phyloP scores from a whole-genome alignment of 2,888 invertebrate species.

The Lymantria dispar region DNA sequence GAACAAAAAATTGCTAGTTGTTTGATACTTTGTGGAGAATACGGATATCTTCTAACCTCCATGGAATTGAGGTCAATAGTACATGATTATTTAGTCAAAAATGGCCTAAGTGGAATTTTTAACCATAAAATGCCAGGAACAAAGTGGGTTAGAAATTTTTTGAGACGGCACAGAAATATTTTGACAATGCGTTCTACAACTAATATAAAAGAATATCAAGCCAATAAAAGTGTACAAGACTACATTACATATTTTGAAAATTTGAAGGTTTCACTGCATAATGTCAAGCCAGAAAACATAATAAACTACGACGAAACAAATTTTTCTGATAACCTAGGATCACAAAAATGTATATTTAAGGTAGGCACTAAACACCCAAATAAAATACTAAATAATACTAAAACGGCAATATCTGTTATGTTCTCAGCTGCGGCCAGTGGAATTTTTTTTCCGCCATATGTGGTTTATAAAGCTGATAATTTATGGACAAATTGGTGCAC shows the following conservation, averaged over 20 bases:
- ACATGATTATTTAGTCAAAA: conserved; percentile 19
- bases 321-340: background rate
- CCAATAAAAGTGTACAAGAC: conserved; percentile 3
- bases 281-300: background rate
- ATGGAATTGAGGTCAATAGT: conserved; percentile 14
- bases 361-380: conserved; percentile 6
- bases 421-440: conserved; percentile 1
- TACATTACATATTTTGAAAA: background rate
- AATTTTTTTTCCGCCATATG: conserved; percentile 1
- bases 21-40: conserved; percentile 14
- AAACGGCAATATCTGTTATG: conserved; percentile 5
- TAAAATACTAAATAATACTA: conserved; percentile 5
- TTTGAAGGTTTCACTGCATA: background rate
- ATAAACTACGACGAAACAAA: conserved; percentile 1
- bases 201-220: conserved; percentile 16
- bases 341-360: conserved; percentile 3
- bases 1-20: conserved; percentile 11
- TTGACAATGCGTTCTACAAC: conserved; percentile 11
- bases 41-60: conserved; percentile 14
- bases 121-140: conserved; percentile 19
- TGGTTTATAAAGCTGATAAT: conserved; percentile 6
- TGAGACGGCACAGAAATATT: conserved; percentile 10
- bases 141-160: conserved; percentile 13
- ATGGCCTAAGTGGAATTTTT: conserved; percentile 12
- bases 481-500: conserved; percentile 3